These are phyloP conservation scores for Pinctada fucata DNA, from an alignment of 2,888 invertebrate species.

Conservation along the genomic window DNA sequence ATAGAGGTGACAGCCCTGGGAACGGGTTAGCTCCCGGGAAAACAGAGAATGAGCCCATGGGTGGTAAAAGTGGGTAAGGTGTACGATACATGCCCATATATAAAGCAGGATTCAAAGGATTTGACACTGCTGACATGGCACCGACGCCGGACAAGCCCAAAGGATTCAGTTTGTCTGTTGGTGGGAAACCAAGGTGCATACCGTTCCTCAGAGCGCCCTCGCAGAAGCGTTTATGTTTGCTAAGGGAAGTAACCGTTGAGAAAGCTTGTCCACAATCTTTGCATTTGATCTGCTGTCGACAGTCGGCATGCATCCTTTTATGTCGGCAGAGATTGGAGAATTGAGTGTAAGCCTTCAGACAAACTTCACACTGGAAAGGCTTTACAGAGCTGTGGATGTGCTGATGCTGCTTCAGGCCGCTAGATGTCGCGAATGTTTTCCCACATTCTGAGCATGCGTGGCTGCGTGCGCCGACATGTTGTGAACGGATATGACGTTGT, in stretches of 20 bases:
- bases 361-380: constrained; percentile 93
- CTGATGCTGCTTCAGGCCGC: constrained; percentile 98
- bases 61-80: constrained; percentile 63
- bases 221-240: constrained; percentile 97
- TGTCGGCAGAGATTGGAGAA: constrained; percentile 99
- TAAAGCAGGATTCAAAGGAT: constrained; percentile 52
- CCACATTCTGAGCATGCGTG: constrained; percentile 99
- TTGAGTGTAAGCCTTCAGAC: constrained; percentile 98
- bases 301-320: constrained; percentile 98
- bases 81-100: constrained; percentile 65
- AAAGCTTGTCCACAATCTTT: constrained; percentile 95
- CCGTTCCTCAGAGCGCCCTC: constrained; percentile 82
- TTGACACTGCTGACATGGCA: not conserved
- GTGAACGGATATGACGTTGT: constrained; percentile 96
- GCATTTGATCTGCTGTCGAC: constrained; percentile 94
- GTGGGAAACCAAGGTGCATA: constrained; percentile 52
- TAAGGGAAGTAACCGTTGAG: constrained; percentile 91
- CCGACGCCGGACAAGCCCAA: not conserved
- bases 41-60: constrained; percentile 49
- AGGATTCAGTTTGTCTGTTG: constrained; percentile 4
- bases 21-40: constrained; percentile 46
- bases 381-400: constrained; percentile 99
- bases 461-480: constrained; percentile 93
- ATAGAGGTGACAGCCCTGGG: not conserved
- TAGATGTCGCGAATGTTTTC: constrained; percentile 98